A percentile compares a stretch with the other conserved stretches of the same genome.
Evolutionary conservation across 30 jellyfish, hydroid and myxozoan genomes (phyloP).

Genomic region (Turritopsis dohrnii): DNA sequence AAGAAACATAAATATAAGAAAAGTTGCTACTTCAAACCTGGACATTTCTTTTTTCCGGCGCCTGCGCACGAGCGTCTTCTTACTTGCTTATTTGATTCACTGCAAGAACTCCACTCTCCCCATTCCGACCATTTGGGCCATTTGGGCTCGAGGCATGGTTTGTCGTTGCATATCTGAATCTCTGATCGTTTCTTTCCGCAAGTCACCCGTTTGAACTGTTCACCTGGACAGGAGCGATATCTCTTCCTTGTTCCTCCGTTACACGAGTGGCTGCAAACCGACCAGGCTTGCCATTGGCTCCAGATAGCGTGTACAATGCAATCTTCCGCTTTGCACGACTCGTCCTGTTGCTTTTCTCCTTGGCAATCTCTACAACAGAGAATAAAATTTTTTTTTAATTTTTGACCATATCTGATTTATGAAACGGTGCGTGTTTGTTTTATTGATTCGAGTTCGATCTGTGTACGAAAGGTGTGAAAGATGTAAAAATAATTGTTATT

Average conservation of each 20-base stretch:
- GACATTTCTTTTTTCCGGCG: neutral
- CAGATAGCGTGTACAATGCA: constrained; percentile 68
- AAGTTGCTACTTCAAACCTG: no score
- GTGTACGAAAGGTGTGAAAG: no score
- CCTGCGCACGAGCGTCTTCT: constrained; percentile 65
- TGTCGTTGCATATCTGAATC: constrained; percentile 49
- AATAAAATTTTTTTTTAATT: no score
- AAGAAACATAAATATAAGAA: neutral
- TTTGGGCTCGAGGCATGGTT: constrained; percentile 41
- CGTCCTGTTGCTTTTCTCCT: constrained; percentile 41
- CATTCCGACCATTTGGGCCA: constrained; percentile 84
- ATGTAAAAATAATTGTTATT: no score
- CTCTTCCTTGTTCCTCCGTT: constrained; percentile 83
- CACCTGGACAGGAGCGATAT: constrained; percentile 66
- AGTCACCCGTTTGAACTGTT: constrained; percentile 32
- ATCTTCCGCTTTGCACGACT: constrained; percentile 42
- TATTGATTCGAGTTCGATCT: no score
- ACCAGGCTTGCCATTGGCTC: constrained; percentile 90
- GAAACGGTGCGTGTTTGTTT: no score
- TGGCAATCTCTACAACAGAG: constrained; percentile 34
- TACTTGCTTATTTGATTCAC: constrained; percentile 60
- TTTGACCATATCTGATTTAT: no score
- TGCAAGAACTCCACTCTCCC: constrained; percentile 80
- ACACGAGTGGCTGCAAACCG: constrained; percentile 71
- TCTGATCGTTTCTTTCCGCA: constrained; percentile 67